Evolutionary conservation across 2,113 vertebrate species (phyloP), one percentile per base, ranked within the genome.

Genomic region (Hypanus sabinus): DNA sequence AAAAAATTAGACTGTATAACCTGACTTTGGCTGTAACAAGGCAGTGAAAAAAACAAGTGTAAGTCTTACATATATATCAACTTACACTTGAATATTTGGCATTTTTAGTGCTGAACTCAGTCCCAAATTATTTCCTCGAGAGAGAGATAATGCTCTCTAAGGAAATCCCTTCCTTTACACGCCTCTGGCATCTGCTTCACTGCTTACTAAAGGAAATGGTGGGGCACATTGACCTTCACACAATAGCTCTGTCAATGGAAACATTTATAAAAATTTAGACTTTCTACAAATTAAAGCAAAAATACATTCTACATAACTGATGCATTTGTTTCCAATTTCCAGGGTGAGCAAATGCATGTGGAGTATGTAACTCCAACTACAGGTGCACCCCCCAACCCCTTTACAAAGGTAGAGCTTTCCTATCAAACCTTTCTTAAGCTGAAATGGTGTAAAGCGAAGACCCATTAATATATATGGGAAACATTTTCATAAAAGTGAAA

Each of bases 251-350:
- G 85, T 65, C 30, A 90, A 90, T 33, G 30, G 85, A 68, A 90
- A 90, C 85, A 65, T 90, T 90, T 90, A 65, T 90, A 65, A 90
- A 88, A 90, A 90, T 62, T 30, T 90, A 90, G 57, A n/a, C 14
- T n/a, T 87, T 90, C 57, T n/a, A 90, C 85, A 90, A 90, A 90
- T 9, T 30, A 65, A 90, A 90, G 33, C 30, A 68, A 65, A 90
- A 65, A 8, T 10, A 12, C 1, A 62, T 68, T 6, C n/a, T 30
- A 20, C 65, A 65, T 90, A 90, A 90, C 60, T 14, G 30, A 7
- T n/a, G 60, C 85, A 33, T 60, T 8, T 5, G 9, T 65, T 90
- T 33, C 60, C 30, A n/a, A 20, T 12, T n/a, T 62, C 57, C 81
- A 81, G 30, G 27, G n/a, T 33, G 16, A 16, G 20, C 60, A 90